Evolutionary conservation across 2,888 invertebrate species (phyloP), one percentile per base, ranked within the genome.

Genomic region (Dysmachus trigonus): DNA sequence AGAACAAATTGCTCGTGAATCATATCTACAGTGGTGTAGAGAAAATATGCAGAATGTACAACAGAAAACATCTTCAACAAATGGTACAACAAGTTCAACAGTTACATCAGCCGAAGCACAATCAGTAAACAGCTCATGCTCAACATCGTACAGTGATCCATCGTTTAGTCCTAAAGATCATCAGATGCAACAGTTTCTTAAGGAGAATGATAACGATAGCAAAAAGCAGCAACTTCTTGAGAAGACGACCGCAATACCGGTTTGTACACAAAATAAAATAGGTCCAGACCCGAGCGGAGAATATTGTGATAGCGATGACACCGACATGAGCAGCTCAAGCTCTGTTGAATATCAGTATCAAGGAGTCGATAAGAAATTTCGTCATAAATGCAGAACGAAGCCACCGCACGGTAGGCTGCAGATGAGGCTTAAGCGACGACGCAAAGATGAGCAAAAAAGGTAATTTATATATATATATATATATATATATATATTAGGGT

Each of bases 1-100:
- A 90, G 96, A 97, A 90, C 97, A 97, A 92, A 96, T 97, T 10
- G 97, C 97, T 5, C 93, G 96, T 18, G 97, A 97, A 92, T 96
- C 96, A 62, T 97, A 97, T 91, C 93, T 97, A 77, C 96, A 97
- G 90, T 97, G 95, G 95, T 92, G 96, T 77, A 93, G 94, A 87
- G 95, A 95, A 85, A 95, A 94, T 90, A 94, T 95, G 90, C 93
- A 94, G 89, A 92, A 94, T 81, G 74, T 33, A 6, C 33, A 51
- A 33, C 33, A 51, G 31, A 77, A 71, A 27, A 27, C 71, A 30
- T 41, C 85, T 41, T 38, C 77, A 13, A 62, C 62, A 10, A 77
- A 79, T 71, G 27, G 71, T 22, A 85, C 87, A 13, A 85, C 87
- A 6, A 87, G 82, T 62, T 86, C 88, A 71, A 87, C 88, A 41